Evolutionary conservation across 2,797 vertebrate species (phyloP).

Genomic region (Gephyroberyx darwinii): DNA sequence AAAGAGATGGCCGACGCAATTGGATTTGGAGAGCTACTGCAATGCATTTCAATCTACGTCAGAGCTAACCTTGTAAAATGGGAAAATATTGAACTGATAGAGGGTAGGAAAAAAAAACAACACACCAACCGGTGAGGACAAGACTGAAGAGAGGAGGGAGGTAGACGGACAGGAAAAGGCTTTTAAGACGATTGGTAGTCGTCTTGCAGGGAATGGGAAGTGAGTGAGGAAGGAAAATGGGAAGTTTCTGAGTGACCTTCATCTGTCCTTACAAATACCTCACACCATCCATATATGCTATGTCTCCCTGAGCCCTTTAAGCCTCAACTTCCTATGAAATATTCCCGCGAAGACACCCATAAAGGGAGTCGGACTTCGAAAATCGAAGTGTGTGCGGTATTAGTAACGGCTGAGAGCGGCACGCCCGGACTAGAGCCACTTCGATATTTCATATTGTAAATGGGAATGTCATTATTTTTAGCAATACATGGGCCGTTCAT

Average conservation of each 20-base stretch:
- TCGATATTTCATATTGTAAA: constrained; percentile 54
- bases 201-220: constrained; percentile 3
- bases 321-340: constrained; percentile 5
- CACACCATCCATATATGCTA: background rate
- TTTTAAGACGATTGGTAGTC: constrained; percentile 21
- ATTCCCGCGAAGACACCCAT: background rate
- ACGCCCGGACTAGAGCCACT: background rate
- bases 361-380: constrained; percentile 1
- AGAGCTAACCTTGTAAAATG: constrained; percentile 59
- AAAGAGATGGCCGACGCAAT: constrained; percentile 56
- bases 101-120: constrained; percentile 8
- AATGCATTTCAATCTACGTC: constrained; percentile 66
- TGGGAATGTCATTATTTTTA: constrained; percentile 71
- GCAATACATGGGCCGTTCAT: constrained; percentile 62
- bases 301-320: background rate
- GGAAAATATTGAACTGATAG: constrained; percentile 61
- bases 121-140: constrained; percentile 9
- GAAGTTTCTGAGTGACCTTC: background rate
- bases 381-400: background rate
- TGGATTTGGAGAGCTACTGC: constrained; percentile 63
- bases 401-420: constrained; percentile 2
- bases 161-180: constrained; percentile 22
- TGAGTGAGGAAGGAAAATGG: background rate
- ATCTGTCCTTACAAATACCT: background rate
- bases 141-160: constrained; percentile 13